A percentile compares a stretch with the other conserved stretches of the same genome.
These are phyloP conservation scores for Orgyia antiqua DNA, from an alignment of 2,888 invertebrate species.

Conservation along the genomic window DNA sequence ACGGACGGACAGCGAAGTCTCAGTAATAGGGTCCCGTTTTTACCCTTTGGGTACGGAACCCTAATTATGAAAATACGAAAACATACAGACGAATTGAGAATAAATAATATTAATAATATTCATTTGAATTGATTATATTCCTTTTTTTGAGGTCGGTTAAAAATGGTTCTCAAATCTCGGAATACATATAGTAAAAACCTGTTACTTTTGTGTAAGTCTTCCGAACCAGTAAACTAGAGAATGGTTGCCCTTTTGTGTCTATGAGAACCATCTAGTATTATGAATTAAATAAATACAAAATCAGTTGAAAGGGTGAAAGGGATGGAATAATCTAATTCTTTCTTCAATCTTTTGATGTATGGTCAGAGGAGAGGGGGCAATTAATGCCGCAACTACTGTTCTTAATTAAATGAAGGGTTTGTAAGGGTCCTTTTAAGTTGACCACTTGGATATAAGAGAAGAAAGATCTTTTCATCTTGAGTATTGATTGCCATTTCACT, in stretches of 20 bases:
- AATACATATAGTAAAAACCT: too few species aligned
- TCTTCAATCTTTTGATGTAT: slow-evolving; percentile 18
- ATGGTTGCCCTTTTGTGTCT: slow-evolving; percentile 39
- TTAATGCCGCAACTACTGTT: slow-evolving; percentile 24
- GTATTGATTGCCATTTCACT: neutral
- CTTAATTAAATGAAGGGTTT: slow-evolving; percentile 27
- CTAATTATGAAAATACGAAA: too few species aligned
- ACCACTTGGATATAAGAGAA: neutral
- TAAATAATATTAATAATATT: too few species aligned
- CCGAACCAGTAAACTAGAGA: slow-evolving; percentile 49
- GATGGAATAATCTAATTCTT: slow-evolving; percentile 22
- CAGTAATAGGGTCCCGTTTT: too few species aligned
- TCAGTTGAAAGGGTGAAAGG: slow-evolving; percentile 26
- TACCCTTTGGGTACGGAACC: too few species aligned
- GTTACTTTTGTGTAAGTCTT: slow-evolving; percentile 37
- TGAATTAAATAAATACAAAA: slow-evolving; percentile 41
- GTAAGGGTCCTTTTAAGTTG: slow-evolving; percentile 8
- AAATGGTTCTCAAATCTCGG: too few species aligned
- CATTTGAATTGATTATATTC: too few species aligned
- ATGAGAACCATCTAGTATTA: slow-evolving; percentile 46
- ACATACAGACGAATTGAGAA: too few species aligned
- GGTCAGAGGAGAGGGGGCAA: slow-evolving; percentile 21
- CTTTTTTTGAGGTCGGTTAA: too few species aligned
- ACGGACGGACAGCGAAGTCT: too few species aligned
- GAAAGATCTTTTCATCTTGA: neutral